Conservation (phyloP, 2,113 vertebrate genomes). For the Polypterus senegalus region DNA sequence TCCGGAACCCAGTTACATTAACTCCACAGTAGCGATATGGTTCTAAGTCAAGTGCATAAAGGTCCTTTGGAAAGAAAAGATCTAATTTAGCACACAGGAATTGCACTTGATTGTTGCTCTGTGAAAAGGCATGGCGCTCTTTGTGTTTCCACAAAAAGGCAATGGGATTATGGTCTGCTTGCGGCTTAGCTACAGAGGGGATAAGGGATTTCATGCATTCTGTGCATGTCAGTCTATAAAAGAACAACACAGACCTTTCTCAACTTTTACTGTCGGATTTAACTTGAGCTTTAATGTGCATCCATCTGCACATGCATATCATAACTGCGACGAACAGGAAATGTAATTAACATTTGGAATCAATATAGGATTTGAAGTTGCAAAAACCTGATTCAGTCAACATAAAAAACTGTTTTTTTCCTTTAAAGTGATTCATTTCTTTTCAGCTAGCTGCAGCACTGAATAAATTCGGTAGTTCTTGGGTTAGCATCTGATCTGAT, state of each 20-base stretch:
- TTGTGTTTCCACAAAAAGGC: conserved; percentile 6
- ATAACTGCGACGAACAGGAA: background rate
- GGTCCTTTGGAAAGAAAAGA: conserved; percentile 59
- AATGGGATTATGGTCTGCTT: background rate
- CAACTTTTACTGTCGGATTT: background rate
- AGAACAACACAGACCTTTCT: conserved; percentile 12
- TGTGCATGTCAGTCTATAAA: conserved; percentile 17
- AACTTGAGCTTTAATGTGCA: background rate
- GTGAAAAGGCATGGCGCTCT: conserved; percentile 3
- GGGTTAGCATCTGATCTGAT: no score
- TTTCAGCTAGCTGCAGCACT: no score
- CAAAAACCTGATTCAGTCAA: no score
- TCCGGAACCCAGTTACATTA: conserved; percentile 94
- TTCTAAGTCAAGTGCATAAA: conserved; percentile 92
- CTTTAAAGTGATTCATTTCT: no score
- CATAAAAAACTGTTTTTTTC: no score
- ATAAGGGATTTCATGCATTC: conserved; percentile 16
- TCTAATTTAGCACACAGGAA: conserved; percentile 4
- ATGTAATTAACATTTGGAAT: no score
- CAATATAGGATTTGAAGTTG: no score
- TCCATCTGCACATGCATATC: background rate
- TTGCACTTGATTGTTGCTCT: conserved; percentile 6
- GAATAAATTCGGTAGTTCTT: no score
- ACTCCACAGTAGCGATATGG: conserved; percentile 95
- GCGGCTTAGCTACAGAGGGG: conserved; percentile 14